Evolutionary conservation across 1,140 invertebrate genomes (phyloP), one percentile per base, ranked within the genome.

Genomic region (Drosophila parvula): DNA sequence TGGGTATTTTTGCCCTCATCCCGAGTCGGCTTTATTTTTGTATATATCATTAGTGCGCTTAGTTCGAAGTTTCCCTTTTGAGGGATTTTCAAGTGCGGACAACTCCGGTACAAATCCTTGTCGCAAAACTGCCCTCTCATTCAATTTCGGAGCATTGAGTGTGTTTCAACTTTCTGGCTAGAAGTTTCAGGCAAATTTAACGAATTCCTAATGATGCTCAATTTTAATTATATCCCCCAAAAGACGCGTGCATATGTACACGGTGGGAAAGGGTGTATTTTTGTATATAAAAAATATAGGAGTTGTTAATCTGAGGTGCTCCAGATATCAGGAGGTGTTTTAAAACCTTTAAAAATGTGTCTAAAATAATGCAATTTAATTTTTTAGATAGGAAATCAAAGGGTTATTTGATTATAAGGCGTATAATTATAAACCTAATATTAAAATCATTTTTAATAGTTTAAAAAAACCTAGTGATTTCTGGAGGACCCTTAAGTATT

Each of bases 181-280:
- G 18, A 67, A 76, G 55, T 71, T 55, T 55, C 10, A 36, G 43
- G 18, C 59, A 85, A 81, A 82, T 68, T 51, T 70, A 59, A 59
- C 57, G 41, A 78, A 88, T 74, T 89, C 63, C 48, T 89, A 88
- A 88, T 83, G 76, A 83, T 79, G 76, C 59, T 45, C 47, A 67
- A 61, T 78, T 83, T 89, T 88, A 83, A 88, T 88, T 88, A 78
- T 64, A 73, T 68, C 51, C 43, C 43, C 43, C 44, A 58, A 58
- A 48, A 64, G n/a, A 50, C n/a, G 45, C 40, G 62, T 58, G 55
- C 27, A 70, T 53, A 38, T 30, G 28, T 61, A 41, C 44, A 76
- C 56, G 3, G 38, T 18, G 36, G 18, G 1, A 16, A 18, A 27
- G 14, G 2, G 9, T 48, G 4, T n/a, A n/a, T n/a, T n/a, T n/a